Base-by-base conservation (phyloP, 2,797 vertebrate genomes). In the Otolemur crassicaudatus region DNA sequence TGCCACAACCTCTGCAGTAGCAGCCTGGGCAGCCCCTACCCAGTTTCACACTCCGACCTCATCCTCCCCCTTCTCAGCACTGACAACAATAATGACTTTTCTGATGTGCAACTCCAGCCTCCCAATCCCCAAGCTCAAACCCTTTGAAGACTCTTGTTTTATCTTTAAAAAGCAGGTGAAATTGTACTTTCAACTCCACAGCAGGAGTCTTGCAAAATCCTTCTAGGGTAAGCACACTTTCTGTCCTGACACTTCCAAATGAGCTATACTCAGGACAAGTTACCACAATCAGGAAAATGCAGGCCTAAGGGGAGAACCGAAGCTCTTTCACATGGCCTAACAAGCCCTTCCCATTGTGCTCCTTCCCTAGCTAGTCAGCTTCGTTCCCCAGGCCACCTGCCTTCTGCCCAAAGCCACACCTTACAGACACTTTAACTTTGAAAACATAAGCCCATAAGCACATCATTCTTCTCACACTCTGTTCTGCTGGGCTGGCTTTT, bases 401-500 rank as follows among this genome's bases (percentile, higher is more conserved):
- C 58, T 94, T 65, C 34, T 10, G 1, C 12, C 40, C 63, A 84
- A 53, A 56, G 5, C 40, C 82, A 43, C 3, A 16, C 25, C 14
- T 37, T 40, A n/a, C 34, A 27, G 16, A 73, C 2, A 5, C 12
- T 20, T 7, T 85, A 90, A 84, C 29, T 67, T 37, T 19, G 79
- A 87, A 81, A 72, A 72, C 0, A 2, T 23, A 67, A 82, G 80
- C 43, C 23, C 16, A 0, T 46, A 20, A 75, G 94, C 4, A 22
- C 53, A 75, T 25, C 2, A n/a, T 56, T 72, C 58, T 29, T 60
- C 86, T 79, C 16, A 46, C 12, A 40, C 11, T 69, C 40, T 76
- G 76, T 93, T 90, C 23, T 90, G 22, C 61, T 49, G 40, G 73
- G 58, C 40, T 90, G 87, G 49, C 65, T 92, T 82, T 53, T 58